Percentiles rank a stretch among this genome's conserved stretches.
Conservation (phyloP, 2,888 invertebrate species). For the Agrilus mali region DNA sequence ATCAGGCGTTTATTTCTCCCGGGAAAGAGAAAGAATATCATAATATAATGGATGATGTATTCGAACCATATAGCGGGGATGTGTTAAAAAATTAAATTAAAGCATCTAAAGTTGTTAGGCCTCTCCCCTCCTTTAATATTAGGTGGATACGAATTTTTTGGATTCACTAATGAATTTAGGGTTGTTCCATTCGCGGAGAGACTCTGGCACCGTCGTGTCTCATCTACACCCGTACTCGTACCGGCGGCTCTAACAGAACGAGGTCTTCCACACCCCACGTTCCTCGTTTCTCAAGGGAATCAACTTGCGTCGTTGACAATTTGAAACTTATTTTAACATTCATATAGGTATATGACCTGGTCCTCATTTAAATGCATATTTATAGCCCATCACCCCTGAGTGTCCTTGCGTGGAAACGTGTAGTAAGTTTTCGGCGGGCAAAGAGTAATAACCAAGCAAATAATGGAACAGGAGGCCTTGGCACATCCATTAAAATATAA, state of each 20-base stretch:
- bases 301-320: constrained; percentile 40
- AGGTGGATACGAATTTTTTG: constrained; percentile 27
- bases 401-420: constrained; percentile 8
- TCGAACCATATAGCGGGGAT: no score
- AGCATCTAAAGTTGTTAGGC: no score
- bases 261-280: constrained; percentile 15
- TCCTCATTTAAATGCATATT: constrained; percentile 38
- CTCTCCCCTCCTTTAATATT: no score
- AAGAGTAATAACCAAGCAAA: no score
- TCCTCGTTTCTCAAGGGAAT: constrained; percentile 28
- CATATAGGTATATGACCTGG: constrained; percentile 34
- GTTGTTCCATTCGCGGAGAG: constrained; percentile 25
- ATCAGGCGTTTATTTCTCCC: no score
- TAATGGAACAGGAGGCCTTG: no score
- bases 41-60: no score
- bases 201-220: constrained; percentile 26
- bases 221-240: constrained; percentile 18
- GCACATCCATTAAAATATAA: no score
- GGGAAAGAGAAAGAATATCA: no score
- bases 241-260: constrained; percentile 6
- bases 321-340: constrained; percentile 44
- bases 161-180: constrained; percentile 32
- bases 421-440: not conserved
- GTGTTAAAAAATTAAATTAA: no score
- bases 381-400: constrained; percentile 26